Base-by-base conservation (phyloP, 1,140 invertebrate species). In the Phymorhynchus buccinoides region DNA sequence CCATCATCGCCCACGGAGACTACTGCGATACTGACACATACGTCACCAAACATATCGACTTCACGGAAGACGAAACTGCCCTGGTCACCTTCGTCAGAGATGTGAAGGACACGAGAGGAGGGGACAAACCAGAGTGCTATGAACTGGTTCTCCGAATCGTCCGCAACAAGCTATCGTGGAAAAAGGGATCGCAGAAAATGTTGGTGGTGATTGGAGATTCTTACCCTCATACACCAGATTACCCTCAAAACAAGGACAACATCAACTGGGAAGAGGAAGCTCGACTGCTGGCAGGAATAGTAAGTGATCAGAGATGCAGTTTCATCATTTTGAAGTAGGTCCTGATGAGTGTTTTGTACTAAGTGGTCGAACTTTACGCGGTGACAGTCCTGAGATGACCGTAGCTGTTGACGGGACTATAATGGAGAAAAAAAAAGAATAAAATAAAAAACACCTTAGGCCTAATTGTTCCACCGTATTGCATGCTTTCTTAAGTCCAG, bases 191-290 rank as follows among this genome's bases (percentile, higher is more conserved):
- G 66, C 88, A 89, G 82, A 86, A 87, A 77, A 86, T 90, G 22
- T 80, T 92, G 41, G 91, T 92, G 14, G 89, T 92, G 86, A 92
- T 92, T 83, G 92, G 92, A 14, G 92, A 92, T 79, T 90, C 90
- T 39, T 88, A 85, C 52, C 91, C 92, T 30, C 92, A 92, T 68
- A 88, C 89, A 80, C 86, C 89, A 37, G 84, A 86, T n/a, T 89
- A 90, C 83, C 62, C 82, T 16, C 37, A 87, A 56, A 92, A 91
- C 85, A 88, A 78, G 12, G 73, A 87, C 6, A 87, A 88, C 9
- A 88, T 92, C 30, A 89, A 92, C 84, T 92, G 92, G 92, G 87
- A 86, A 78, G 79, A 89, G 35, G 90, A 92, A 87, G 80, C 88
- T 1, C n/a, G 79, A 2, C 39, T 71, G 16, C 66, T 85, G 37